Base-by-base conservation (phyloP, 2,888 invertebrate genomes). In the Ferdinandea cuprea region DNA sequence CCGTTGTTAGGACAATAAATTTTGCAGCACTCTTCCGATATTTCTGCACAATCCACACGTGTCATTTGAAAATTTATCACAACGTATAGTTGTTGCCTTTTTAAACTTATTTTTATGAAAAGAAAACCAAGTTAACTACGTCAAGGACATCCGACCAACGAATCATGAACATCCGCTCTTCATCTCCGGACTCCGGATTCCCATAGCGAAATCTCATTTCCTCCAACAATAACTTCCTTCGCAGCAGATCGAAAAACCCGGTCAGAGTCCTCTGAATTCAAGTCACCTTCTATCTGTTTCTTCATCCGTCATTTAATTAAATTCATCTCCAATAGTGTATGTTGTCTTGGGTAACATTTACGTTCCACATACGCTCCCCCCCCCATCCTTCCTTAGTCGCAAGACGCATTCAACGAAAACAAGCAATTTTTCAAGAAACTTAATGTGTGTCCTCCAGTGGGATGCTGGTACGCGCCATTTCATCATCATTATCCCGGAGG, bases 401-500 rank as follows among this genome's bases (percentile, higher is more conserved):
- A 56, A 44, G 35, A 48, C 63, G 25, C 50, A 40, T 6, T n/a
- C 1, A 1, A n/a, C 7, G n/a, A 13, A 13, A 1, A 42, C n/a
- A 3, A 42, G 42, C n/a, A 35, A n/a, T 21, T 48, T 48, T 48
- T 4, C 7, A 54, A 32, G 52, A 17, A 32, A 54, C 32, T 58
- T 56, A 37, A 8, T 42, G n/a, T n/a, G 15, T 32, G 63, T 40
- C 73, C 65, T 58, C 40, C 4, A 32, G 30, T 11, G 13, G n/a
- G 37, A 40, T 66, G 32, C n/a, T 30, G 17, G n/a, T 21, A 42
- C 25, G 30, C 50, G 30, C 58, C 13, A 58, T 66, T 58, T 46
- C 58, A 56, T 73, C 56, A 65, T 56, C 37, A 48, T 73, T 74
- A 58, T 59, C 42, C 50, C 50, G 50, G 9, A 8, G 21, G 30